Evolutionary conservation across 2,888 invertebrate genomes (phyloP).

Genomic region (Hyalella azteca): DNA sequence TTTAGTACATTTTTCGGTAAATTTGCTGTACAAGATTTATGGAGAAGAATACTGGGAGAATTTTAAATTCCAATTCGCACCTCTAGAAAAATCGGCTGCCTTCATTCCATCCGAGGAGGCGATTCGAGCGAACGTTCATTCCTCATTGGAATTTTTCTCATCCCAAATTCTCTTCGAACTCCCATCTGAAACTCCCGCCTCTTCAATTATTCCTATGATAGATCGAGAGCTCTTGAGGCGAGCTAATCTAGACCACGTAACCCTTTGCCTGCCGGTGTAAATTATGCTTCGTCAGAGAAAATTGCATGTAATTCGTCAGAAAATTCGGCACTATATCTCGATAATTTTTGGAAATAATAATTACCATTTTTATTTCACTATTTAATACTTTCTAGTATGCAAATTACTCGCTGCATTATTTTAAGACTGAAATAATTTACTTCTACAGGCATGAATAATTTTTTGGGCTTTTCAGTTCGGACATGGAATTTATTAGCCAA

Average conservation of each 20-base stretch:
- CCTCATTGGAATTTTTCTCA: not conserved
- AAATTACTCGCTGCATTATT: too few species aligned
- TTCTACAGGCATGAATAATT: too few species aligned
- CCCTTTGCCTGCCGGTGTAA: not conserved
- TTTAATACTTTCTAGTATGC: too few species aligned
- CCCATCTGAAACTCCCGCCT: slow-evolving; percentile 13
- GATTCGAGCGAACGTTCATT: not conserved
- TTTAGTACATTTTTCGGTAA: too few species aligned
- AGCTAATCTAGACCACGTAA: slow-evolving; percentile 13
- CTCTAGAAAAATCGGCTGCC: not conserved
- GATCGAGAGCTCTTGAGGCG: slow-evolving; percentile 34
- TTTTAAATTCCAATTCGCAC: too few species aligned
- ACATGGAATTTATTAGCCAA: too few species aligned
- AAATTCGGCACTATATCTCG: too few species aligned
- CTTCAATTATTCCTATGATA: slow-evolving; percentile 33
- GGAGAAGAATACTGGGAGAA: too few species aligned
- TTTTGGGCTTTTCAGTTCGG: too few species aligned
- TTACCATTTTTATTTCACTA: not conserved
- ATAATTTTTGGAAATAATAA: not conserved
- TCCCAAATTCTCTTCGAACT: not conserved
- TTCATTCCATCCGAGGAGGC: not conserved
- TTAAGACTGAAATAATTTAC: too few species aligned
- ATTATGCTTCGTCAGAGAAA: not conserved
- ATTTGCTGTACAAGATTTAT: too few species aligned
- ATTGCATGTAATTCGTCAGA: too few species aligned